Evolutionary conservation across 2,113 vertebrate genomes (phyloP), one percentile per base, ranked within the genome.

Genomic region (Atractosteus spatula): DNA sequence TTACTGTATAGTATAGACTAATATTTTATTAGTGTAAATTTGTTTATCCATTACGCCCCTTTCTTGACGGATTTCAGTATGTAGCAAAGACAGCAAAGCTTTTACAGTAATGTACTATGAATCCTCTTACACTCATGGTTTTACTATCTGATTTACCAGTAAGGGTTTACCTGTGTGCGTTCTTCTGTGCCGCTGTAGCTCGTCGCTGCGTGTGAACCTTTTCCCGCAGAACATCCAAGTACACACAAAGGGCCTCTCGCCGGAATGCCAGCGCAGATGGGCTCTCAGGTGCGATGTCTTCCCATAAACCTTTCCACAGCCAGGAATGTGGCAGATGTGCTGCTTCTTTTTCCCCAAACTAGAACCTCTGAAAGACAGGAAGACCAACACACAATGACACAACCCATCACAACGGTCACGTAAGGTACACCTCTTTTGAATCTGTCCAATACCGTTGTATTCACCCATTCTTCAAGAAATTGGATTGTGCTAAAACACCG

Each of bases 181-280:
- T 83, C 97, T 95, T 89, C 96, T 91, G 91, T 99, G 97, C 72
- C 97, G 93, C 90, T 99, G 97, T 75, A 99, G 91, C 84, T 98
- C 97, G 85, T 99, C 97, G 0, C 96, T 98, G 88, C 97, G 95
- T 69, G 97, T 99, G 91, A 99, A 99, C 83, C 96, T 95, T 86
- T 99, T 99, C 72, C 97, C 97, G 82, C 97, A 99, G 88, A 96
- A 98, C 95, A 96, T 96, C 97, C 97, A 99, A 74, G 90, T 97
- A 92, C 97, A 99, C 70, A 98, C 91, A 85, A 99, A 99, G 41
- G 97, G 97, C 78, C 97, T 94, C 81, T 99, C 97, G 79, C 97
- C 97, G 66, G 96, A 97, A 92, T 99, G 97, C 97, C 97, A 99
- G 81, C 97, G 97, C 82, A 99, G 95, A 81, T 99, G 97, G 70